A percentile compares a stretch with the other conserved stretches of the same genome.
Evolutionary conservation across 30 jellyfish, hydroid and myxozoan species (phyloP).

Genomic region (Catostylus mosaicus): DNA sequence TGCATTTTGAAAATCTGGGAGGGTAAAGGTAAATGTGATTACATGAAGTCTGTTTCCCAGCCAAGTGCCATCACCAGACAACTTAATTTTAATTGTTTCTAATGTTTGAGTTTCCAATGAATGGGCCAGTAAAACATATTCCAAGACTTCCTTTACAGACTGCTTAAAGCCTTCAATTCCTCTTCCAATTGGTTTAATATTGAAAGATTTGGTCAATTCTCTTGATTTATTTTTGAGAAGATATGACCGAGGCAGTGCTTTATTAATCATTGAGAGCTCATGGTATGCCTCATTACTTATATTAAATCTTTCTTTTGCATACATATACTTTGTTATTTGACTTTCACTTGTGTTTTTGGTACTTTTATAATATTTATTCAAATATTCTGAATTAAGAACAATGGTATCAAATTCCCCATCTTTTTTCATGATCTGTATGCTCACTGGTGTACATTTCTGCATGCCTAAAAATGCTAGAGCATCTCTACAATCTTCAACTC

Average conservation of each 20-base stretch:
- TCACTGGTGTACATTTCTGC: not conserved
- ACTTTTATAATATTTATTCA: not conserved
- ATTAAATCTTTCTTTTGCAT: not conserved
- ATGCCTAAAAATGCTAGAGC: not conserved
- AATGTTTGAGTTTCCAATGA: too few species aligned
- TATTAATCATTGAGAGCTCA: not conserved
- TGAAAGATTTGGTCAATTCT: not conserved
- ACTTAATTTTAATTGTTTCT: not conserved
- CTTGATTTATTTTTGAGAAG: conserved; percentile 1
- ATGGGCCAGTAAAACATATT: not conserved
- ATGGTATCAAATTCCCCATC: not conserved
- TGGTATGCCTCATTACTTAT: conserved; percentile 19
- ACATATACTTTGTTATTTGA: not conserved
- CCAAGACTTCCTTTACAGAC: not conserved
- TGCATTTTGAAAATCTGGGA: conserved; percentile 4
- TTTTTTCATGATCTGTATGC: not conserved
- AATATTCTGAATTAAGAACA: not conserved
- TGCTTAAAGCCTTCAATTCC: not conserved
- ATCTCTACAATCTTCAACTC: too few species aligned
- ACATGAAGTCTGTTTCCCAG: not conserved
- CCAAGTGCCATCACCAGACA: conserved; percentile 14
- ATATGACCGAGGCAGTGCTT: conserved; percentile 2
- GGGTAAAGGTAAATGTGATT: not conserved
- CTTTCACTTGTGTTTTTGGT: not conserved
- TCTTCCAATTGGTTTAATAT: conserved; percentile 11